Evolutionary conservation across 2,797 vertebrate species (phyloP).

Genomic region (Pangasius krempfi): DNA sequence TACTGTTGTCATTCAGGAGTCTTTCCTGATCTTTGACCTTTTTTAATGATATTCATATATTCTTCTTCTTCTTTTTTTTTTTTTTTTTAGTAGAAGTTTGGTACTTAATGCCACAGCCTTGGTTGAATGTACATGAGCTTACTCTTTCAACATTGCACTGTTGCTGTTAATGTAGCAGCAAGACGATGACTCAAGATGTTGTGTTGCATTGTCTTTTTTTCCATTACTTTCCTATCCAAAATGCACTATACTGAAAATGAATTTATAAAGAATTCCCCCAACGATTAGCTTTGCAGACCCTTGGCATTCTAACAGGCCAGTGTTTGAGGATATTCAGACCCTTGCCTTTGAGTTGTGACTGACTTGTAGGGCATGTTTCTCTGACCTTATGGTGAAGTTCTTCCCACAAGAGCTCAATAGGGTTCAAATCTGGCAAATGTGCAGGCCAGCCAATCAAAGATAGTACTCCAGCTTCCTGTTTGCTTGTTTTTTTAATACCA

Average conservation of each 20-base stretch:
- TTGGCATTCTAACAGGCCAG: background rate
- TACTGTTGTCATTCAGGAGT: background rate
- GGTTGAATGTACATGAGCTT: conserved; percentile 7
- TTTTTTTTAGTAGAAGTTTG: background rate
- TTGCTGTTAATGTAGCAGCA: background rate
- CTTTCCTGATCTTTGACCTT: background rate
- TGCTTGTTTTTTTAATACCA: background rate
- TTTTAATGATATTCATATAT: background rate
- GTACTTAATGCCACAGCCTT: background rate
- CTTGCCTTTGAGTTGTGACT: background rate
- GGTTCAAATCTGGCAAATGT: background rate
- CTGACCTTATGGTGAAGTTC: background rate
- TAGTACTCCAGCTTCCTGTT: too few species aligned
- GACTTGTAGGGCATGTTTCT: background rate
- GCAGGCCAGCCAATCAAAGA: background rate
- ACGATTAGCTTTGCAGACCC: background rate
- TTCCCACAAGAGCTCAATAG: background rate
- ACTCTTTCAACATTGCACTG: background rate
- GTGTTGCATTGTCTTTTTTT: background rate
- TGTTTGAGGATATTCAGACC: background rate
- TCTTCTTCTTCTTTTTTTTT: background rate
- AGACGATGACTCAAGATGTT: background rate
- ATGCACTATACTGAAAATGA: background rate
- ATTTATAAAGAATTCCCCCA: background rate
- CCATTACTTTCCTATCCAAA: background rate